These are phyloP conservation scores for Chaitophorus viminalis DNA, from an alignment of 2,888 invertebrate genomes.

Conservation along the genomic window DNA sequence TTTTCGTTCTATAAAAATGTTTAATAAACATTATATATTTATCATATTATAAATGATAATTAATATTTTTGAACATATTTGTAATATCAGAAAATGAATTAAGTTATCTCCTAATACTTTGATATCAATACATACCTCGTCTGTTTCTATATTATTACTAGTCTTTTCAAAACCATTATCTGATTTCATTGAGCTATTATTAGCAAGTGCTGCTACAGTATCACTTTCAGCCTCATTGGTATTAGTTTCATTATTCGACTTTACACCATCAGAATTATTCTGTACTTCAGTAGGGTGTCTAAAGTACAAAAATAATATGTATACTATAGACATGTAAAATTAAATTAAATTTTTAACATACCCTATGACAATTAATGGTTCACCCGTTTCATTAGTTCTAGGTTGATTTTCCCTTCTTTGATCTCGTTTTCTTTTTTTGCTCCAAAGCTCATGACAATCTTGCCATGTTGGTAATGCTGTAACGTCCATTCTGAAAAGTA, in stretches of 20 bases:
- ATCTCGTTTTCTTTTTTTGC: conserved; percentile 90
- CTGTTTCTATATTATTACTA: conserved; percentile 12
- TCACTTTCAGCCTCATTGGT: conserved; percentile 22
- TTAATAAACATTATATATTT: no score
- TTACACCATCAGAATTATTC: conserved; percentile 24
- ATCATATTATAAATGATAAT: no score
- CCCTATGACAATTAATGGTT: conserved; percentile 5
- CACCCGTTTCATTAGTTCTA: conserved; percentile 42
- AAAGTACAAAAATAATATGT: neutral
- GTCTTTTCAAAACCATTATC: conserved; percentile 22
- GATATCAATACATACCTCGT: conserved; percentile 33
- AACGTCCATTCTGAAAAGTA: conserved; percentile 76
- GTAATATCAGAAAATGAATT: no score
- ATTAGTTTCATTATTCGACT: conserved; percentile 29
- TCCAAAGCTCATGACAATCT: conserved; percentile 99
- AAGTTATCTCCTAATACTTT: neutral
- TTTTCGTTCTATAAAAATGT: no score
- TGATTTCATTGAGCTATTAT: conserved; percentile 18
- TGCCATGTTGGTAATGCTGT: conserved; percentile 93
- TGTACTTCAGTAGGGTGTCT: neutral
- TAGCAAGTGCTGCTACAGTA: neutral
- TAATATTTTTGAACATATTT: no score
- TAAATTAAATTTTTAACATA: neutral
- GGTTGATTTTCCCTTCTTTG: conserved; percentile 73
- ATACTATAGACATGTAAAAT: neutral